Conservation (phyloP, 2,797 vertebrate genomes). For the Diceros bicornis region DNA sequence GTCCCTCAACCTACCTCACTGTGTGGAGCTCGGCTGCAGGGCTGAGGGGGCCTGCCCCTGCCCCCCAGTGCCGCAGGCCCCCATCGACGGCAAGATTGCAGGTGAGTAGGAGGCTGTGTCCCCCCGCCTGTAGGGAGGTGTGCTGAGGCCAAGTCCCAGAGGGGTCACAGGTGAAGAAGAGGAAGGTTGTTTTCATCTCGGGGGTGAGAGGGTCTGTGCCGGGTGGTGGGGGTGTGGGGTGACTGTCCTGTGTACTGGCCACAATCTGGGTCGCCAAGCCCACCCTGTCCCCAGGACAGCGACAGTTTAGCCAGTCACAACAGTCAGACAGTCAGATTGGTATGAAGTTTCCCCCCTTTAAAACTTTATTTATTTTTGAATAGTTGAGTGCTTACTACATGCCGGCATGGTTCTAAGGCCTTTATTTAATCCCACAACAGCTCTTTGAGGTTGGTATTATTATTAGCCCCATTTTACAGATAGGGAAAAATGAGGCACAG, state of each 20-base stretch:
- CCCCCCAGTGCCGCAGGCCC: constrained; percentile 64
- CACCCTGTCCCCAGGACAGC: not conserved
- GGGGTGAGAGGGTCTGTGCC: not conserved
- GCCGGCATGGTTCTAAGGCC: not conserved
- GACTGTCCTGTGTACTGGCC: not conserved
- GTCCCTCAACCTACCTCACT: constrained; percentile 91
- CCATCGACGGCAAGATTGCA: constrained; percentile 92
- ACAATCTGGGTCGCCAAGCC: not conserved
- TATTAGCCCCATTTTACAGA: not conserved
- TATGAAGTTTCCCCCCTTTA: not conserved
- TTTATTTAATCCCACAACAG: not conserved
- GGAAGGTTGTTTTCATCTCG: not conserved
- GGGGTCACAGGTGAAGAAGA: not conserved
- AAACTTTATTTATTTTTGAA: not conserved
- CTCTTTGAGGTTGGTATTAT: not conserved
- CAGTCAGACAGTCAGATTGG: not conserved
- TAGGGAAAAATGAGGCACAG: not conserved
- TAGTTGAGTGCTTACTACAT: not conserved
- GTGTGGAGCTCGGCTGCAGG: constrained; percentile 64
- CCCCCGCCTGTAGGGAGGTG: not conserved
- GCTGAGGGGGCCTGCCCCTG: constrained; percentile 71
- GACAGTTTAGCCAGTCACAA: not conserved
- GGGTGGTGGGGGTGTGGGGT: fast-evolving
- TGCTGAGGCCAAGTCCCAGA: not conserved
- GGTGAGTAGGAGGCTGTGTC: constrained; percentile 87